Base-by-base conservation (phyloP, 2,888 invertebrate genomes). In the Euspilapteryx auroguttella region DNA sequence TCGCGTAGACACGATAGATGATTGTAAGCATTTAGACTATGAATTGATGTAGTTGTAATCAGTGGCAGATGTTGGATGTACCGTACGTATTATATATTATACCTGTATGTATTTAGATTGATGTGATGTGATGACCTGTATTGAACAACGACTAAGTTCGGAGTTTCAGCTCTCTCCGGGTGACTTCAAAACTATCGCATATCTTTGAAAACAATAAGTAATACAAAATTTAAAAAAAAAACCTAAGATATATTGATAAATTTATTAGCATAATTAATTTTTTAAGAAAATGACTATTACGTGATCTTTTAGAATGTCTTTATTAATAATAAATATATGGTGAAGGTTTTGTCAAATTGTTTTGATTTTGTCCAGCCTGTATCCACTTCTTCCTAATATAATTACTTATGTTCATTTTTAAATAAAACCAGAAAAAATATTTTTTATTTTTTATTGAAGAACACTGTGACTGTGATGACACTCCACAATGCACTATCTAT, bases 241-340 rank as follows among this genome's bases (percentile, higher is more conserved):
- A 56, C 59, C 52, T 64, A 61, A 53, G 52, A 62, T 68, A 69
- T 73, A 71, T 64, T 68, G 68, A 75, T 73, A 75, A 71, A 73
- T 73, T 66, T 73, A 75, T 65, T 75, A 75, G 73, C 71, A 61
- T 75, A 73, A 73, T 61, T 73, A 73, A 73, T 71, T 75, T 75
- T 75, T 68, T 73, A 75, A 73, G 75, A 62, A 68, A 71, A 68
- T 69, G 69, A 73, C 69, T 69, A 68, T 65, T 73, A 73, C 62
- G 73, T 75, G 75, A 75, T 73, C 75, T 75, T 75, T 75, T 75
- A 75, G 75, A 75, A 71, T 75, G 75, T 75, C 73, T 75, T 75
- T 75, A 75, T 75, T 73, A 73, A 73, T 73, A 73, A 73, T 75
- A 73, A 75, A 75, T 73, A 73, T 69, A 73, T 73, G 75, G 73